Evolutionary conservation across 2,797 vertebrate species (phyloP), one percentile per base, ranked within the genome.

Genomic region (Balearica regulorum): DNA sequence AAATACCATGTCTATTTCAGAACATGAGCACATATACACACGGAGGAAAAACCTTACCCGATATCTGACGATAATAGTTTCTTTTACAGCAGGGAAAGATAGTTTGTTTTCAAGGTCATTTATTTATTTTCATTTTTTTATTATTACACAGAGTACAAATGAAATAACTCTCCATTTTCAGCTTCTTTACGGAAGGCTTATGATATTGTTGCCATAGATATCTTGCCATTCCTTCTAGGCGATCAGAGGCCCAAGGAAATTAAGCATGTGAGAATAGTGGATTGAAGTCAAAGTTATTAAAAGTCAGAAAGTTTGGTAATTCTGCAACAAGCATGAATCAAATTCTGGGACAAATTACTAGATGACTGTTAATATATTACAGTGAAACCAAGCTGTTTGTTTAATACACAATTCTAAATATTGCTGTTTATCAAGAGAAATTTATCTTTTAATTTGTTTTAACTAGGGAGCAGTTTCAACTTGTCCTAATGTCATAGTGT

Each of bases 281-380:
- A 93, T 96, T 95, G 90, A 94, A 94, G 96, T 93, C 62, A 96
- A 98, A 98, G 97, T 98, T 98, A 93, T 94, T 97, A 95, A 91
- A 97, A 98, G 97, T 98, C 95, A 96, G 76, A 97, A 98, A 98
- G 96, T 98, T 98, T 97, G 85, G 87, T 94, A 93, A 93, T 62
- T 83, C 84, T 93, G 83, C 81, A 87, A 65, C 93, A 93, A 94
- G 51, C 87, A 35, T 77, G 33, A 79, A 75, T 66, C 49, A 94
- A 72, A 94, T 93, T 83, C 88, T 80, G 71, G 26, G 44, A 49
- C 43, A 76, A 83, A 58, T 76, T 90, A 80, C 26, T 90, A 43
- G 43, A 44, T 87, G 31, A 5, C 89, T 64, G 94, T 93, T 87
- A 75, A 68, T 78, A 39, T 33, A 22, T 48, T 71, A 81, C 6